Evolutionary conservation across 1,140 invertebrate genomes (phyloP).

Genomic region (Cephus cinctus): DNA sequence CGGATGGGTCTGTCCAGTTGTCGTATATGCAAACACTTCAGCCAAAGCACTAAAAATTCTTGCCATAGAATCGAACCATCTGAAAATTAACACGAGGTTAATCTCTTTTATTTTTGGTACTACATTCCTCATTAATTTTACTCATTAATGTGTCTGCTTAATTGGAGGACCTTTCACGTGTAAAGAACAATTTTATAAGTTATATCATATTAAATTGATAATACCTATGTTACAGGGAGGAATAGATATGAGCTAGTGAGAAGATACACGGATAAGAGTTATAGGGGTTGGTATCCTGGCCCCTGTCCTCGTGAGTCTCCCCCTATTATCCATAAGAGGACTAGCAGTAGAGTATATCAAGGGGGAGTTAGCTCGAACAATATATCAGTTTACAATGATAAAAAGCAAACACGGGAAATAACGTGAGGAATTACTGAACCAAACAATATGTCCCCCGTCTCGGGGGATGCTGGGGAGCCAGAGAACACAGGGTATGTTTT

Average conservation of each 20-base stretch:
- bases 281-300: too few species aligned
- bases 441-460: slow-evolving; percentile 51
- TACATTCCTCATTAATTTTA: background rate
- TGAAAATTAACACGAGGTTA: too few species aligned
- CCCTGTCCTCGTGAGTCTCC: too few species aligned
- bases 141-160: too few species aligned
- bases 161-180: too few species aligned
- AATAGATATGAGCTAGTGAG: background rate
- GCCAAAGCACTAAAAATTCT: slow-evolving; percentile 8
- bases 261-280: too few species aligned
- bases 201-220: background rate
- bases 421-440: slow-evolving; percentile 50
- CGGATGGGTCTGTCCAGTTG: too few species aligned
- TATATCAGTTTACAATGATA: slow-evolving; percentile 54
- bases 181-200: too few species aligned
- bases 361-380: slow-evolving; percentile 44
- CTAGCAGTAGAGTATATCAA: slow-evolving; percentile 20
- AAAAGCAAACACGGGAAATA: slow-evolving; percentile 53
- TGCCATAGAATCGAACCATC: slow-evolving; percentile 6
- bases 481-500: slow-evolving; percentile 12
- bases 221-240: background rate
- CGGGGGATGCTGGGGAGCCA: slow-evolving; percentile 36
- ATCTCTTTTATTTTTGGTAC: too few species aligned
- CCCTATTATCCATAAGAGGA: slow-evolving; percentile 18
- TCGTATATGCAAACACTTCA: slow-evolving; percentile 37